A percentile compares a stretch with the other conserved stretches of the same genome.
Evolutionary conservation across 2,113 vertebrate genomes (phyloP).

Genomic region (Desmodus rotundus): DNA sequence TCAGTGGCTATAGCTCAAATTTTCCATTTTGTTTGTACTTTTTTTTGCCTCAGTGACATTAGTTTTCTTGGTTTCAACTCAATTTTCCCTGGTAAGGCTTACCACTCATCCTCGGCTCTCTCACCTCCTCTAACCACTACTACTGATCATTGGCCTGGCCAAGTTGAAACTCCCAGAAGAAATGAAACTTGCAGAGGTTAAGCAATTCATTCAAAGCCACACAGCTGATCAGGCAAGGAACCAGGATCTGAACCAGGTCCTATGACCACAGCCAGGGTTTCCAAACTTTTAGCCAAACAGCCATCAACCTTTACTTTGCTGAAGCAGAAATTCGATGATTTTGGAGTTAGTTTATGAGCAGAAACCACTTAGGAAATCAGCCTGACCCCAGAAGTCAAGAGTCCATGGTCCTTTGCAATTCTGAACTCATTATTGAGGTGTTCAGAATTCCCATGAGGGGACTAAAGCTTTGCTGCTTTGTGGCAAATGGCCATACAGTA

Average conservation of each 20-base stretch:
- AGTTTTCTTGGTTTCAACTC: neutral
- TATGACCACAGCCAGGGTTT: neutral
- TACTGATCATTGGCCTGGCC: neutral
- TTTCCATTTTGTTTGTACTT: neutral
- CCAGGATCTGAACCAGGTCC: neutral
- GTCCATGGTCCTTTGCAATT: neutral
- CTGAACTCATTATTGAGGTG: neutral
- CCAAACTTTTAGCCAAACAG: neutral
- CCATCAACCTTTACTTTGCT: neutral
- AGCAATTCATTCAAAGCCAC: neutral
- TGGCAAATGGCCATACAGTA: neutral
- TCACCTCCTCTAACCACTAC: neutral
- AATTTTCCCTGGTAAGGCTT: neutral
- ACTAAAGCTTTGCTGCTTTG: conserved; percentile 12
- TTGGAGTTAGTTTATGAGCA: neutral
- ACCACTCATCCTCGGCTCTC: neutral
- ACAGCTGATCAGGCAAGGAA: neutral
- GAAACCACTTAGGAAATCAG: neutral
- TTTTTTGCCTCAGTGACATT: neutral
- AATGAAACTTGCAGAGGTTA: neutral
- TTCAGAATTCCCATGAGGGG: neutral
- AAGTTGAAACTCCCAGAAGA: neutral
- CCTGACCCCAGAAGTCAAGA: neutral
- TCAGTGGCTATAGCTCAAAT: neutral
- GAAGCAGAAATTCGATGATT: neutral